Conservation (phyloP, 2,113 vertebrate species). For the Myotis lucifugus region DNA sequence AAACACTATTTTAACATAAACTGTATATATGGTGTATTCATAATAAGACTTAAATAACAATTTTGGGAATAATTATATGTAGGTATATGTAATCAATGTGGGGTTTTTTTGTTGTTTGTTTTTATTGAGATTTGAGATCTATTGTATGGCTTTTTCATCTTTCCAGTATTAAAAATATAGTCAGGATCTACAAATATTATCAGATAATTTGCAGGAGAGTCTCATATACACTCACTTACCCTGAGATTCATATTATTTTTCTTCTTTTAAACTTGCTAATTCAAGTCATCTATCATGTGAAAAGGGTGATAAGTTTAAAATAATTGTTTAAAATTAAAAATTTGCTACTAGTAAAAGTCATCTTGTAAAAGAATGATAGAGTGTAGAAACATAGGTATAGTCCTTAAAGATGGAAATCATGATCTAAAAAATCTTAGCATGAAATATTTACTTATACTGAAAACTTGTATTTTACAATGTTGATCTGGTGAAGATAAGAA, state of each 20-base stretch:
- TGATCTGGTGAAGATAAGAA: not conserved
- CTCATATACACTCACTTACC: not conserved
- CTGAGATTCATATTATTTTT: not conserved
- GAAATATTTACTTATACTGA: not conserved
- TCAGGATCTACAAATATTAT: not conserved
- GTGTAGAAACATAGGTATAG: not conserved
- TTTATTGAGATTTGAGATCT: not conserved
- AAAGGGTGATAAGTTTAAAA: not conserved
- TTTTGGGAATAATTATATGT: not conserved
- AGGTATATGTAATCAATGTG: not conserved
- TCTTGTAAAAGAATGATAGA: not conserved
- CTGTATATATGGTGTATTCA: not conserved
- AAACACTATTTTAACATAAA: constrained; percentile 12
- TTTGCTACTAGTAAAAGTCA: not conserved
- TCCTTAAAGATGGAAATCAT: not conserved
- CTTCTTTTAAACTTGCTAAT: not conserved
- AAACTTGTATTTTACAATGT: not conserved
- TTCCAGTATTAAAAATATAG: not conserved
- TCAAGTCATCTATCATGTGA: not conserved
- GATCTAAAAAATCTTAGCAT: not conserved
- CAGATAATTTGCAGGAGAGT: not conserved
- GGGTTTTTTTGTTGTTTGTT: too few relatives aligned
- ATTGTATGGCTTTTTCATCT: not conserved
- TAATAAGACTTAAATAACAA: not conserved
- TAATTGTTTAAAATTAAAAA: not conserved